These are phyloP conservation scores for Hypotaenidia okinawae DNA, from an alignment of 2,797 vertebrate genomes.

Conservation along the genomic window DNA sequence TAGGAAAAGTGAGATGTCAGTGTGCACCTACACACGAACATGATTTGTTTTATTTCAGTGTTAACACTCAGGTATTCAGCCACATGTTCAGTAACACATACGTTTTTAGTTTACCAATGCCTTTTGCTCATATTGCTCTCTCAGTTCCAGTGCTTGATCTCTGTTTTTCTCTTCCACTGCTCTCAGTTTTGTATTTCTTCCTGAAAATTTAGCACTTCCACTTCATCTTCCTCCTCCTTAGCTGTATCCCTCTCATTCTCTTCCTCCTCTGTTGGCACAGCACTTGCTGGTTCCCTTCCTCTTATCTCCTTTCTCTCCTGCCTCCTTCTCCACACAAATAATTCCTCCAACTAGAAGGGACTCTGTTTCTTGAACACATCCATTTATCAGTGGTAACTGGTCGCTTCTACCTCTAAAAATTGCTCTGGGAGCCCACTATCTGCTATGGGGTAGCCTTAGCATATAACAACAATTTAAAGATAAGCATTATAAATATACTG, in stretches of 20 bases:
- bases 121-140: not conserved
- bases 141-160: not conserved
- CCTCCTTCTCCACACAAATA: not conserved
- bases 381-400: not conserved
- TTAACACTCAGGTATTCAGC: not conserved
- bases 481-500: not conserved
- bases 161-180: not conserved
- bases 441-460: not conserved
- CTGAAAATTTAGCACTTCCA: not conserved
- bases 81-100: not conserved
- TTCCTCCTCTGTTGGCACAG: not conserved
- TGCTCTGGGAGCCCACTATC: not conserved
- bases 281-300: not conserved
- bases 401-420: not conserved
- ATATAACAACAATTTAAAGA: not conserved
- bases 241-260: not conserved
- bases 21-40: not conserved
- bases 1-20: not conserved
- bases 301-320: not conserved
- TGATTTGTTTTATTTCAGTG: not conserved
- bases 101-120: not conserved
- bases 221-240: not conserved
- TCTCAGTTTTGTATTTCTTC: not conserved
- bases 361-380: not conserved
- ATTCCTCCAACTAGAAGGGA: not conserved